phyloP scores from a whole-genome alignment of 1,140 invertebrate genomes.

The Ruditapes philippinarum region DNA sequence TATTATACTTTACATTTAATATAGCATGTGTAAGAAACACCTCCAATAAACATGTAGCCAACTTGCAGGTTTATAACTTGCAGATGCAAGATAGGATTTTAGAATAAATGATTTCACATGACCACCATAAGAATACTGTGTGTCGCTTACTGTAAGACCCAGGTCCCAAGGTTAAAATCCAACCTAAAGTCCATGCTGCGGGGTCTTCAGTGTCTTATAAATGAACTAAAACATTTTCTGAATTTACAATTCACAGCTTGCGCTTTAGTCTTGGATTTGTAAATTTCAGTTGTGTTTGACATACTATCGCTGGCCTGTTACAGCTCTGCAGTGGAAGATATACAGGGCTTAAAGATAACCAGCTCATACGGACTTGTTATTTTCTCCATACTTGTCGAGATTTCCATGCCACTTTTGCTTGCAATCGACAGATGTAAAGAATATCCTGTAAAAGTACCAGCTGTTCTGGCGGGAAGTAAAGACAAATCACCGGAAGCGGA shows the following conservation, averaged over 20 bases:
- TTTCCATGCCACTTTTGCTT: not conserved
- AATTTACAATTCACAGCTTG: not conserved
- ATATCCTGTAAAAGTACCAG: not conserved
- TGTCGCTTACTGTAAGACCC: not conserved
- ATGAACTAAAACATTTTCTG: not conserved
- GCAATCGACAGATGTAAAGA: not conserved
- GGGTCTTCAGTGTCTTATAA: not conserved
- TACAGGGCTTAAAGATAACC: not conserved
- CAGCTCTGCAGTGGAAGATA: not conserved
- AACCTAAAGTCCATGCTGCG: not conserved
- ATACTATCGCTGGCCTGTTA: not conserved
- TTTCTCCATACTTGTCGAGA: not conserved
- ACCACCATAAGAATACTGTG: too few relatives aligned
- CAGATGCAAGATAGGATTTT: too few relatives aligned
- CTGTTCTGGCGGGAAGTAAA: not conserved
- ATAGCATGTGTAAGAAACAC: too few relatives aligned
- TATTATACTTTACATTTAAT: too few relatives aligned
- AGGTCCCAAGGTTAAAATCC: not conserved
- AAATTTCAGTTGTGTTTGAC: not conserved
- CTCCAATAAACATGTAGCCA: too few relatives aligned
- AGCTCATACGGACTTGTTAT: not conserved
- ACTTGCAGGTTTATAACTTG: too few relatives aligned
- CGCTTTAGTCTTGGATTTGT: not conserved
- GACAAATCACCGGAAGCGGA: not conserved
- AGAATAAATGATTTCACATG: too few relatives aligned